These are phyloP conservation scores for Drosophila orosa DNA, from an alignment of 1,140 invertebrate species.

Conservation along the genomic window DNA sequence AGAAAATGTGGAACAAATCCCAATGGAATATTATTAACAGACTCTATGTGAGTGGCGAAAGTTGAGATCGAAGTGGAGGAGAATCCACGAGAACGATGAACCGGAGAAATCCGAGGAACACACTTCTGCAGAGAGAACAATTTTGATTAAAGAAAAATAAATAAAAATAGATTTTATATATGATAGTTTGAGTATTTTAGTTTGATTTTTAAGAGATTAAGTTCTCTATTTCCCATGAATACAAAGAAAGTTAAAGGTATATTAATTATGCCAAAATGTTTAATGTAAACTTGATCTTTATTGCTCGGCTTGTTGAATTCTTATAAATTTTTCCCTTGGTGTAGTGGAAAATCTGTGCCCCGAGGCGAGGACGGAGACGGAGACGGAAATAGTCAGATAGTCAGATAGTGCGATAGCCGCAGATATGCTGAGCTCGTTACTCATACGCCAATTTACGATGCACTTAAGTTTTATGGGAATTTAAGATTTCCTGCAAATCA, in stretches of 20 bases:
- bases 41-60: conserved; percentile 37
- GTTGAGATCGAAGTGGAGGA: conserved; percentile 51
- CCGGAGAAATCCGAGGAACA: conserved; percentile 16
- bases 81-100: conserved; percentile 1
- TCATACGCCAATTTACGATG: conserved; percentile 78
- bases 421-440: conserved; percentile 69
- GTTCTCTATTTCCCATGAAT: too few species aligned
- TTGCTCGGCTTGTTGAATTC: neutral
- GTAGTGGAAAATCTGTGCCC: conserved; percentile 34
- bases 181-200: neutral
- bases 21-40: conserved; percentile 59
- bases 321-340: neutral
- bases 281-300: neutral
- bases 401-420: conserved; percentile 17
- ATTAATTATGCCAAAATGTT: too few species aligned
- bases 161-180: neutral
- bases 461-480: conserved; percentile 81
- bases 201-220: neutral
- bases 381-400: conserved; percentile 70
- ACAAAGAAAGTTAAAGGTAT: neutral
- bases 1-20: conserved; percentile 32
- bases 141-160: neutral
- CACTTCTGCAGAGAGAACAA: neutral
- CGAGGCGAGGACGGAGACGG: conserved; percentile 49
- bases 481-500: conserved; percentile 80